Evolutionary conservation across 2,888 invertebrate species (phyloP).

Genomic region (Papilio demoleus): DNA sequence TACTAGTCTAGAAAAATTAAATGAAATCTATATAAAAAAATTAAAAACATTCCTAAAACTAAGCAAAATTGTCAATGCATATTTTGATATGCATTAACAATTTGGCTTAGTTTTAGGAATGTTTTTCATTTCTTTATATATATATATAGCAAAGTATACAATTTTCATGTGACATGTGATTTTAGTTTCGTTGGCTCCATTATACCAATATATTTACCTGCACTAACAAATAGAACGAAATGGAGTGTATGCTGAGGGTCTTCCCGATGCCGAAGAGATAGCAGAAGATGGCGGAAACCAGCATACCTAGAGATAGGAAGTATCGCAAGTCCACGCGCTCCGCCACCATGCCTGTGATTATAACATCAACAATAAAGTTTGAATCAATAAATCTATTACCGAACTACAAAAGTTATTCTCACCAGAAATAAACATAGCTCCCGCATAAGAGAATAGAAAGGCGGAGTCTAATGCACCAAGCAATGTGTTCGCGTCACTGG

Average conservation of each 20-base stretch:
- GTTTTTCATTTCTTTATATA: no score
- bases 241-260: slow-evolving; percentile 90
- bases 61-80: no score
- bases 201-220: no score
- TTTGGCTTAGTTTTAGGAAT: no score
- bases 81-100: no score
- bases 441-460: slow-evolving; percentile 95
- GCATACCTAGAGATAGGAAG: slow-evolving; percentile 96
- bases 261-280: slow-evolving; percentile 95
- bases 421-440: slow-evolving; percentile 93
- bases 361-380: not conserved
- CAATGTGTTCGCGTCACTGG: slow-evolving; percentile 88
- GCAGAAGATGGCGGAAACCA: slow-evolving; percentile 92
- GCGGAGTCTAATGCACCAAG: slow-evolving; percentile 95
- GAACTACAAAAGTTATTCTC: slow-evolving; percentile 40
- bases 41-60: no score
- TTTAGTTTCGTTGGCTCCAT: no score
- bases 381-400: no score
- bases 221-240: slow-evolving; percentile 91
- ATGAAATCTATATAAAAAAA: no score
- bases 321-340: slow-evolving; percentile 95
- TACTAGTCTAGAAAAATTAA: no score
- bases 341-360: slow-evolving; percentile 91
- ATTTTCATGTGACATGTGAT: no score
- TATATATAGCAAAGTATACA: no score